Percentiles rank a stretch among this genome's conserved stretches.
phyloP scores from a whole-genome alignment of 1,140 invertebrate species.

The Vanessa tameamea region DNA sequence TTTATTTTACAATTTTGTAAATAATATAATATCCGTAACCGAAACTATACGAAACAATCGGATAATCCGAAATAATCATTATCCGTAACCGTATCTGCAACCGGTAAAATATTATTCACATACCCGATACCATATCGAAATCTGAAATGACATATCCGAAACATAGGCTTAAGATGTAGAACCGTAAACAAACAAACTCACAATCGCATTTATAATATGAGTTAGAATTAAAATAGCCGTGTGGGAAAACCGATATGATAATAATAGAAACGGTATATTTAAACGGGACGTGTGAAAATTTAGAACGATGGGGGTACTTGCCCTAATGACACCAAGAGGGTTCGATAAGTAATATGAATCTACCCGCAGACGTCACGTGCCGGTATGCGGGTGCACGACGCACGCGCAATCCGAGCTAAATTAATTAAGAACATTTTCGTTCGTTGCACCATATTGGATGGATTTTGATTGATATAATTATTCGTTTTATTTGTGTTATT shows the following conservation, averaged over 20 bases:
- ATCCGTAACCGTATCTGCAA: too few relatives aligned
- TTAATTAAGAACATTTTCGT: slow-evolving; percentile 23
- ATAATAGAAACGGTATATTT: slow-evolving; percentile 18
- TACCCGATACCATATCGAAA: too few relatives aligned
- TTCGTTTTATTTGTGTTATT: slow-evolving; percentile 5
- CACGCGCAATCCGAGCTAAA: slow-evolving; percentile 38
- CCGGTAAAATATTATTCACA: too few relatives aligned
- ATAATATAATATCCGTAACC: too few relatives aligned
- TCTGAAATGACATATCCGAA: too few relatives aligned
- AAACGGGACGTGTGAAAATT: slow-evolving; percentile 56
- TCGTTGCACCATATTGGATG: slow-evolving; percentile 14
- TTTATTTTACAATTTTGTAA: too few relatives aligned
- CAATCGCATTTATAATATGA: too few relatives aligned
- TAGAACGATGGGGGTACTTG: slow-evolving; percentile 64
- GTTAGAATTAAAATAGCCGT: not conserved
- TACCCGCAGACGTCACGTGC: slow-evolving; percentile 57
- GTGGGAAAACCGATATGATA: slow-evolving; percentile 7
- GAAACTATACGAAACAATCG: too few relatives aligned
- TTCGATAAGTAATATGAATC: slow-evolving; percentile 52
- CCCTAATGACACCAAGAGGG: slow-evolving; percentile 45
- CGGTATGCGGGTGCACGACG: slow-evolving; percentile 53
- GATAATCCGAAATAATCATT: too few relatives aligned
- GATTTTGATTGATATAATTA: slow-evolving; percentile 24
- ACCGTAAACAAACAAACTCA: too few relatives aligned
- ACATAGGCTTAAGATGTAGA: too few relatives aligned